Evolutionary conservation across 2,797 vertebrate genomes (phyloP), one percentile per base, ranked within the genome.

Genomic region (Neostethus bicornis): DNA sequence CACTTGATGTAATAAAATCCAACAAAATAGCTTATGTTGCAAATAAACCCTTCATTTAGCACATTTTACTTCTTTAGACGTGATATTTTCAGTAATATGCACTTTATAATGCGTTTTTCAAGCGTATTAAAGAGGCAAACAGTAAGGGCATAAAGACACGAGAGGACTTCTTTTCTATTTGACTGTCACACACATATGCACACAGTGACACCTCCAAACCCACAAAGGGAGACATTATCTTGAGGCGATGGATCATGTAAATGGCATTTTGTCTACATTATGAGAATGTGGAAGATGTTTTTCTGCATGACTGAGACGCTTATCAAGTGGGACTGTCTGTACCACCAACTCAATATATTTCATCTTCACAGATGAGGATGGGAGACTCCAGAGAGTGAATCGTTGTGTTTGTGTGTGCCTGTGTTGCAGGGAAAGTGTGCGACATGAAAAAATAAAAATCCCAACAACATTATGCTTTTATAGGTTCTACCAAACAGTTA

Each of bases 181-280:
- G 42, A 46, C 20, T 69, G 19, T 53, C 51, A 50, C 39, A 39
- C 55, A 56, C 60, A 62, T 53, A 45, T 32, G 63, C 32, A 24
- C 45, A 66, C 37, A 38, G 54, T 65, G 11, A 65, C 66, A 74
- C 56, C 39, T 56, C 45, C 51, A 77, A 66, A 77, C 66, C 53
- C 75, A 73, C 77, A 81, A 71, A 83, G 46, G 62, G 64, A 86
- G 78, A 89, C 81, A 88, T 89, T 88, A 88, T 88, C 86, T 86
- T 52, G 68, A 79, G 78, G 81, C 83, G 71, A 86, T 89, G 83
- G 86, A 89, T 90, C 86, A 86, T 89, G 84, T 86, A 84, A 89
- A 90, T 90, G 80, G 73, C 66, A 84, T 85, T 88, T 86, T 87
- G 83, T 87, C 81, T 83, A 83, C 83, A 81, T 88, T 89, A 88